These are phyloP conservation scores for Mellilla xanthometata DNA, from an alignment of 2,888 invertebrate species.

Conservation along the genomic window DNA sequence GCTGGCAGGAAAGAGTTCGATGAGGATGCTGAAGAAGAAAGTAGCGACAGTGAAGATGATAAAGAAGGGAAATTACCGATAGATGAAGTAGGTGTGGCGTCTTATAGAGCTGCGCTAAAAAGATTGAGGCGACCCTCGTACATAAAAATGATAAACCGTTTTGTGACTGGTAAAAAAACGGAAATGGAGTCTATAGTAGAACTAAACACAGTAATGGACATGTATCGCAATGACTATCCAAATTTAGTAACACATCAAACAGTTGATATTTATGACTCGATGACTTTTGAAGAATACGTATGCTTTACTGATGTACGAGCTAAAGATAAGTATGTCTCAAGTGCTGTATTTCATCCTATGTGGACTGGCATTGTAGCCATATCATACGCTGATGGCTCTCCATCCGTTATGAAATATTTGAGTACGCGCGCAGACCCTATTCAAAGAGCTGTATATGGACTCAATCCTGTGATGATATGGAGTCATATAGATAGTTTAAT, in stretches of 20 bases:
- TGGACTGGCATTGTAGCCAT: slow-evolving; percentile 86
- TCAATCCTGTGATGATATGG: slow-evolving; percentile 88
- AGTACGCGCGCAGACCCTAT: slow-evolving; percentile 70
- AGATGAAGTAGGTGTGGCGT: slow-evolving; percentile 57
- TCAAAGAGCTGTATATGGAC: slow-evolving; percentile 81
- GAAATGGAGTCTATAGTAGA: slow-evolving; percentile 66
- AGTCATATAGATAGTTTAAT: slow-evolving; percentile 87
- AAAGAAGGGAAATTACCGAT: slow-evolving; percentile 38
- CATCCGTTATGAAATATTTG: slow-evolving; percentile 67
- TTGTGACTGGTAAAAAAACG: slow-evolving; percentile 43
- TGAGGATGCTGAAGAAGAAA: slow-evolving; percentile 36
- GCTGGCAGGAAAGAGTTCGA: slow-evolving; percentile 37
- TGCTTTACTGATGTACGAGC: slow-evolving; percentile 87
- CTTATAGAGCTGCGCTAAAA: slow-evolving; percentile 53
- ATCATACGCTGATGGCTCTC: slow-evolving; percentile 84
- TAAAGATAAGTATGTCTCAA: slow-evolving; percentile 85
- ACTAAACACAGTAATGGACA: slow-evolving; percentile 80
- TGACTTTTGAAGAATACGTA: slow-evolving; percentile 78
- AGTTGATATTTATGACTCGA: slow-evolving; percentile 55
- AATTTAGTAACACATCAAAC: slow-evolving; percentile 65
- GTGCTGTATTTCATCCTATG: slow-evolving; percentile 87
- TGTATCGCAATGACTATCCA: slow-evolving; percentile 84
- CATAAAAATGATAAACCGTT: slow-evolving; percentile 55
- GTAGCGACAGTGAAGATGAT: slow-evolving; percentile 47
- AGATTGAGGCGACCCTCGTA: slow-evolving; percentile 66